Percentiles rank a stretch among this genome's conserved stretches.
Evolutionary conservation across 2,888 invertebrate species (phyloP).

Genomic region (Oegoconia quadripuncta): DNA sequence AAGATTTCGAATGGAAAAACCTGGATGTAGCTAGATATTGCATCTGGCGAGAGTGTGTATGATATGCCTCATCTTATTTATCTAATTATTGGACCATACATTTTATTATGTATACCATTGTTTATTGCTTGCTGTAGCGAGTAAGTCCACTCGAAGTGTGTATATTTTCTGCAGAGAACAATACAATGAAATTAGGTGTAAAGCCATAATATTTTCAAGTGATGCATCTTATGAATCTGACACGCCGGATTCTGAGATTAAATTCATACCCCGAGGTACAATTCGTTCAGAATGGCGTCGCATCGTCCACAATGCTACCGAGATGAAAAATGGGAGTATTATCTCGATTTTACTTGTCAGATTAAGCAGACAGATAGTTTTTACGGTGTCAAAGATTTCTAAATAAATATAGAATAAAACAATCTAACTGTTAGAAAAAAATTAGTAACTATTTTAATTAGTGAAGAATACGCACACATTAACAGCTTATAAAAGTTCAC

Average conservation of each 20-base stretch:
- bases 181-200: constrained; percentile 37
- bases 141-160: background rate
- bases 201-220: constrained; percentile 45
- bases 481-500: no score
- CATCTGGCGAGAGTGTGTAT: no score
- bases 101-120: no score
- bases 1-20: no score
- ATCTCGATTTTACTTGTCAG: constrained; percentile 67
- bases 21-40: no score
- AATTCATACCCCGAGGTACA: constrained; percentile 74
- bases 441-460: no score
- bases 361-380: constrained; percentile 37
- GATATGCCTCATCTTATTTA: no score
- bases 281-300: constrained; percentile 62
- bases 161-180: constrained; percentile 29
- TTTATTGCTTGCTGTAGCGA: background rate
- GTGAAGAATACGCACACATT: no score
- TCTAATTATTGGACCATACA: no score
- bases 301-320: constrained; percentile 59
- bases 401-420: no score
- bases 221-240: constrained; percentile 67
- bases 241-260: constrained; percentile 70
- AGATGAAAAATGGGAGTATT: constrained; percentile 70
- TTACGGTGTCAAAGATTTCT: background rate
- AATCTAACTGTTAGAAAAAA: no score